phyloP scores from a whole-genome alignment of 2,797 vertebrate genomes.

The Micromesistius poutassou region DNA sequence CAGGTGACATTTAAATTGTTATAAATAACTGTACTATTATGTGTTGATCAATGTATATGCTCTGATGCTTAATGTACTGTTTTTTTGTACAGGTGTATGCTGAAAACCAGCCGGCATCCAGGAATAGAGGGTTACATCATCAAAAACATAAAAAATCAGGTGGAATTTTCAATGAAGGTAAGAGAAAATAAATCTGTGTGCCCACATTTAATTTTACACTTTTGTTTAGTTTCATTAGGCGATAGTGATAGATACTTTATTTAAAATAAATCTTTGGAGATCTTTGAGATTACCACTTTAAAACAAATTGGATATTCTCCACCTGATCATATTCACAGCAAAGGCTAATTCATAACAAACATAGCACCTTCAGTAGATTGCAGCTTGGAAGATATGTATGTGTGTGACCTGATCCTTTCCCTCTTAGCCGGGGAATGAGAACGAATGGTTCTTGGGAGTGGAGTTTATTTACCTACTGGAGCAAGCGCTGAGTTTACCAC shows the following conservation, averaged over 20 bases:
- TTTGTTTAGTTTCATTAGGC: not conserved
- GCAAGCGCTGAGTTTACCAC: constrained; percentile 78
- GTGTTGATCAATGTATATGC: not conserved
- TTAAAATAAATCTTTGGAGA: too few relatives aligned
- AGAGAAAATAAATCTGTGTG: constrained; percentile 38
- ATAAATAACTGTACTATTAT: not conserved
- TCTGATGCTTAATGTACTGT: not conserved
- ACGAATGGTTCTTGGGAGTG: constrained; percentile 80
- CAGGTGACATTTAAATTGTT: constrained; percentile 69
- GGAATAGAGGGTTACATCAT: constrained; percentile 87
- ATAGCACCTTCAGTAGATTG: not conserved
- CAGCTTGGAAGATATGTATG: not conserved
- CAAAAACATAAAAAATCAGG: constrained; percentile 90
- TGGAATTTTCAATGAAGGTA: constrained; percentile 82
- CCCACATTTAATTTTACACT: not conserved
- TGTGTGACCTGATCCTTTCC: constrained; percentile 9
- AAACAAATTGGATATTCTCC: not conserved
- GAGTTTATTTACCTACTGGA: constrained; percentile 77
- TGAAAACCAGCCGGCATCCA: constrained; percentile 87
- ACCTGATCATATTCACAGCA: not conserved
- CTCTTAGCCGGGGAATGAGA: constrained; percentile 68
- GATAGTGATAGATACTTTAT: too few relatives aligned
- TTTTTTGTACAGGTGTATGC: constrained; percentile 78
- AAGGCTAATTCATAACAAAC: too few relatives aligned
- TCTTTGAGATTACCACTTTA: too few relatives aligned